Evolutionary conservation across 2,888 invertebrate species (phyloP), one percentile per base, ranked within the genome.

Genomic region (Harpalus rubripes): DNA sequence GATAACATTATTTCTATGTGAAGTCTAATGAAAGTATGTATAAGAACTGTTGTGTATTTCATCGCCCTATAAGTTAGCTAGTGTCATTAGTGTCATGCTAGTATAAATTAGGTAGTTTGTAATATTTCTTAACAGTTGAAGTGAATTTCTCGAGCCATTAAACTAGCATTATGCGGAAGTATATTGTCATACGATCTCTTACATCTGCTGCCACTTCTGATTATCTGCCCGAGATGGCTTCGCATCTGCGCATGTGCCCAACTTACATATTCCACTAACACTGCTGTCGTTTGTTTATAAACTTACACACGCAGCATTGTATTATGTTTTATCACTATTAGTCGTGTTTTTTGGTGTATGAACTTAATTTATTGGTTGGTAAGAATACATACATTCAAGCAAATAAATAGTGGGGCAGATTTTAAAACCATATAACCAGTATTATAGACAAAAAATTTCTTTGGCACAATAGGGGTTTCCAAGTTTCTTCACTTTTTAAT

Each of bases 81-180:
- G 32, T 68, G 39, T 32, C 15, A 39, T 68, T 22, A 65, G 65
- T 65, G 65, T 68, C 68, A 68, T 68, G 68, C 68, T 32, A 68
- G 32, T 68, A 32, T 58, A 58, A 52, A 84, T 56, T 74, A 52
- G 58, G 74, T 76, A 44, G n/a, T 7, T 61, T 76, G 63, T 80
- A 80, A 80, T 61, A 80, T 61, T 80, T 80, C 80, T 41, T 80
- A 80, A 80, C 41, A 80, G 78, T 78, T 56, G 32, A 58, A 78
- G 32, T 78, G 59, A 58, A 61, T 61, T 80, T 80, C 61, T 61
- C 61, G 18, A 80, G 80, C 80, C 56, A 80, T 80, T 80, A 80
- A 80, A 80, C 39, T 41, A 26, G 61, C 41, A 80, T 80, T 80
- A 80, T 80, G 80, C 41, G 61, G 61, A 41, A 80, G 61, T 80